Evolutionary conservation across 2,113 vertebrate genomes (phyloP), one percentile per base, ranked within the genome.

Genomic region (Sebastes fasciatus): DNA sequence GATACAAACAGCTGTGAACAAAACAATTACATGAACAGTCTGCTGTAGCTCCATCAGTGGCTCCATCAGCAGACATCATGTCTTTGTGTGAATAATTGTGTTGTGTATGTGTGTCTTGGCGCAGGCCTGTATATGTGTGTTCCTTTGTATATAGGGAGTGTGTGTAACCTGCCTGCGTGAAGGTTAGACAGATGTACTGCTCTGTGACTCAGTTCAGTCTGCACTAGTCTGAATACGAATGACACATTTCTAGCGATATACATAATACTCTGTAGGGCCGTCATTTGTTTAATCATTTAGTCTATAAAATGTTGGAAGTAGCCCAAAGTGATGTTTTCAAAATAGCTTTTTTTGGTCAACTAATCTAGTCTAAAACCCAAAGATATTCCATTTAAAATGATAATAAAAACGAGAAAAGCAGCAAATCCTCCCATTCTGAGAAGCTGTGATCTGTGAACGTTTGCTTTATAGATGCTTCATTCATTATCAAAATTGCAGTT

Each of bases 21-120:
- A 70, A 63, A 61, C 77, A 73, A 8, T 81, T 65, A 83, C 49
- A 67, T 49, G 52, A 72, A 60, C 26, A 67, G 51, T 57, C 72
- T 60, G 16, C 48, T 34, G 26, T 34, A 34, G 26, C 26, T 34
- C 26, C 26, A 34, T 34, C 48, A 17, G 1, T 6, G 61, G 17
- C 61, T 19, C 23, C 55, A 40, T 21, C 46, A 19, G 19, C 70
- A 74, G 23, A 51, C 62, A 8, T 72, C 42, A 19, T 11, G 54
- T 51, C 13, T 68, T 4, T 68, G 48, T 63, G 17, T n/a, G 34
- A 45, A 48, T 64, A 42, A n/a, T 19, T 64, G 11, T 71, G 42
- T 9, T 2, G 5, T n/a, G 11, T 43, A 1, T 54, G 34, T 23
- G 49, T 45, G 66, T 43, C 65, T 46, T 49, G 21, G 13, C 9